Base-by-base conservation (phyloP, 2,888 invertebrate genomes). In the Eupithecia insigniata region DNA sequence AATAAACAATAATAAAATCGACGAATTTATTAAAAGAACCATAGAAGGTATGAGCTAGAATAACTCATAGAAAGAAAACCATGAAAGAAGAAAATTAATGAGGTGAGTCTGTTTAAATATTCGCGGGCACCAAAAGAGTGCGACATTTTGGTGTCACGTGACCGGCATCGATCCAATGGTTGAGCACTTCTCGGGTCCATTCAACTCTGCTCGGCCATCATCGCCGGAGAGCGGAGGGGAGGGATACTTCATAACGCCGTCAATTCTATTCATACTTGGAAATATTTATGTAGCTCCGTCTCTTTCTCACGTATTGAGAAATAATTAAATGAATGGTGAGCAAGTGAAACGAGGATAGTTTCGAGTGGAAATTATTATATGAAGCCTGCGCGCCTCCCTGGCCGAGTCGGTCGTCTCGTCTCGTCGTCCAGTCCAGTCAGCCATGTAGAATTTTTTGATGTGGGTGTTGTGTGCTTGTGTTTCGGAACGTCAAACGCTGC, bases 111-210 rank as follows among this genome's bases (percentile, higher is more conserved):
- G 43, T 73, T 73, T 60, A 65, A 70, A 64, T 66, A 70, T 87
- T 90, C 83, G 90, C 93, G 92, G 84, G 82, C 64, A 66, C 68
- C 70, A 55, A 78, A 55, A 78, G 72, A 83, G 84, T 85, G 86
- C 88, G 85, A 87, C 87, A 89, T 90, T 88, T 89, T 90, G 86
- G 84, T 84, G 83, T 93, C 94, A 94, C 93, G 94, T 94, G 94
- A 94, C 87, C 82, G 71, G 87, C 89, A 94, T 94, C 94, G 94
- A 94, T 94, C 94, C 94, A 94, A 94, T 94, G 89, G 94, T 87
- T 90, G 92, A 92, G 87, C 91, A 92, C 93, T 93, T 93, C 92
- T 90, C 91, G 93, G 93, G 94, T 94, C 94, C 94, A 94, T 94
- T 94, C 94, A 94, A 94, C 94, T 94, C 93, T 84, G 86, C 87